phyloP scores from a whole-genome alignment of 2,113 vertebrate species.

The Hiodon tergisus region DNA sequence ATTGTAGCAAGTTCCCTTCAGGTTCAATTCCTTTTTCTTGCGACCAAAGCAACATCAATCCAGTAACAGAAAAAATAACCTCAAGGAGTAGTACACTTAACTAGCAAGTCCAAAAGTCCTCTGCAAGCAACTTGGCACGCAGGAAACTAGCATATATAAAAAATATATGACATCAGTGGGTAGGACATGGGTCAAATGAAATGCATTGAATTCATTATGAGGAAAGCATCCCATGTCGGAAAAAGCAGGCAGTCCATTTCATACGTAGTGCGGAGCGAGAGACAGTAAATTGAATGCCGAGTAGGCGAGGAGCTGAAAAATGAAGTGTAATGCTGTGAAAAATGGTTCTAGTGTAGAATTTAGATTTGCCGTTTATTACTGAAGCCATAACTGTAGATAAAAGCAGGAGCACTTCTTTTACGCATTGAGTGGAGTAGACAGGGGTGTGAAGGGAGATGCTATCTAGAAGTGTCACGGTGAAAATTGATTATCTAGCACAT shows the following conservation, averaged over 20 bases:
- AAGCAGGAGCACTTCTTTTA: too few species aligned
- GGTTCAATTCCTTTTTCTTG: too few species aligned
- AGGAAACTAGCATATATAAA: neutral
- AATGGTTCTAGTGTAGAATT: neutral
- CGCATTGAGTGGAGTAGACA: too few species aligned
- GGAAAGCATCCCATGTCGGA: neutral
- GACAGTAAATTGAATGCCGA: constrained; percentile 8
- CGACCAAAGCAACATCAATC: too few species aligned
- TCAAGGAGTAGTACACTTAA: neutral
- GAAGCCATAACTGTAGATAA: too few species aligned
- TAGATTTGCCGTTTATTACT: too few species aligned
- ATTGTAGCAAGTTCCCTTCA: too few species aligned
- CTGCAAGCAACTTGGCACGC: neutral
- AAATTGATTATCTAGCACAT: too few species aligned
- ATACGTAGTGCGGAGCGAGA: neutral
- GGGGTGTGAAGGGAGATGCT: too few species aligned
- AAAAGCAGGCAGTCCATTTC: neutral
- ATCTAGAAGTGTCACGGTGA: too few species aligned
- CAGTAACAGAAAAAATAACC: too few species aligned
- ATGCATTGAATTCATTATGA: constrained; percentile 12
- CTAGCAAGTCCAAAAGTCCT: neutral
- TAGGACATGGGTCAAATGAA: constrained; percentile 6
- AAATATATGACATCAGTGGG: neutral
- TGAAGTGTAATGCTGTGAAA: neutral
- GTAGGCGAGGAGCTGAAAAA: neutral